These are phyloP conservation scores for Oligia strigilis DNA, from an alignment of 2,888 invertebrate genomes.

Conservation along the genomic window DNA sequence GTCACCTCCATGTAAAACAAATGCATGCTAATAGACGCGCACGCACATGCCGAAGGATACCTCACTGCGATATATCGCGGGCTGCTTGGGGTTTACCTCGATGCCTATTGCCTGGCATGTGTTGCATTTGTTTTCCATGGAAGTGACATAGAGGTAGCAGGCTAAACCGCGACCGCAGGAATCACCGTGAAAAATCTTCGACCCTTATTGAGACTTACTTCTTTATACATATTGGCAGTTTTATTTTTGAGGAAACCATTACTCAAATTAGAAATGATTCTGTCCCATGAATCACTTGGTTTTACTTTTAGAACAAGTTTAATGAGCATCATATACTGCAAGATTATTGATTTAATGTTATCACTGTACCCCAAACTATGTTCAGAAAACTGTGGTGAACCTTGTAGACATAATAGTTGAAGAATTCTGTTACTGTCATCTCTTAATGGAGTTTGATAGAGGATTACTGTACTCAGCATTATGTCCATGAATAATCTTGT, in stretches of 20 bases:
- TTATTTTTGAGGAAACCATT: constrained; percentile 74
- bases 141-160: too few relatives aligned
- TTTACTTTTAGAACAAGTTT: constrained; percentile 71
- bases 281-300: constrained; percentile 74
- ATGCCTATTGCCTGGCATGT: too few relatives aligned
- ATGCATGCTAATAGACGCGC: too few relatives aligned
- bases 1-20: too few relatives aligned
- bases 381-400: constrained; percentile 68
- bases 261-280: constrained; percentile 68
- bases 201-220: constrained; percentile 61
- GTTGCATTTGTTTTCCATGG: too few relatives aligned
- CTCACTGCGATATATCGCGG: too few relatives aligned
- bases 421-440: constrained; percentile 71
- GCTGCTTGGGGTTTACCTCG: too few relatives aligned
- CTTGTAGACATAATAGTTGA: constrained; percentile 78
- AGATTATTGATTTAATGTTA: constrained; percentile 68
- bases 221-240: constrained; percentile 59
- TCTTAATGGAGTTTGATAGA: constrained; percentile 67
- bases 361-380: constrained; percentile 68
- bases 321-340: constrained; percentile 76
- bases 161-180: background rate
- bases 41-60: too few relatives aligned
- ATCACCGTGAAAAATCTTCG: background rate
- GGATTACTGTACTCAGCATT: constrained; percentile 69
- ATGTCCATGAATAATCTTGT: constrained; percentile 73